These are phyloP conservation scores for Leiothrix lutea DNA, from an alignment of 2,113 vertebrate species.

Conservation along the genomic window DNA sequence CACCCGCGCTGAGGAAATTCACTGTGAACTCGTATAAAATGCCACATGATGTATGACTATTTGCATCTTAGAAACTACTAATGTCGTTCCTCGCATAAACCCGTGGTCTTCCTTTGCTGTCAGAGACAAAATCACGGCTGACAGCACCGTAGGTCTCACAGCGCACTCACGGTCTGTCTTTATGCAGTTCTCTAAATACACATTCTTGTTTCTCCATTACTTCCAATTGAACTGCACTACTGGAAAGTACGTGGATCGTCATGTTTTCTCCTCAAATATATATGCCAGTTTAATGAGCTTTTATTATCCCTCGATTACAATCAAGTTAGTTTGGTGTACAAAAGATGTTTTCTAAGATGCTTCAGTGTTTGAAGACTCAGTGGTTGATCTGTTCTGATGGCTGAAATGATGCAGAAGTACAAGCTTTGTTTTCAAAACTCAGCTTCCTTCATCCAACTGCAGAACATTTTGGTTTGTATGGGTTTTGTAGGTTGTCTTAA, in stretches of 20 bases:
- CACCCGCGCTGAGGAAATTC: rapidly evolving
- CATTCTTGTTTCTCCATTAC: neutral
- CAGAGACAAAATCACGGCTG: neutral
- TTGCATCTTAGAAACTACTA: rapidly evolving
- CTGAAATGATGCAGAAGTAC: neutral
- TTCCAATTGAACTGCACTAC: neutral
- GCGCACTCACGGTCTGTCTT: rapidly evolving
- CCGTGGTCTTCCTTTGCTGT: neutral
- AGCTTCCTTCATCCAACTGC: neutral
- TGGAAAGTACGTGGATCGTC: neutral
- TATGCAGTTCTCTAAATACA: neutral
- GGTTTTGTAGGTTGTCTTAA: neutral
- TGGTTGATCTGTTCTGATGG: neutral
- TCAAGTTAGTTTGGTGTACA: neutral
- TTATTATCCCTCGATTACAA: neutral
- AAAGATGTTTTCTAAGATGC: neutral
- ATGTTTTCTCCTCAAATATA: rapidly evolving
- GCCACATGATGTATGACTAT: rapidly evolving
- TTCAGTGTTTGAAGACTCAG: neutral
- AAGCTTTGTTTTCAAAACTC: neutral
- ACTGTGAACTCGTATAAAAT: neutral
- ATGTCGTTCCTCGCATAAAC: rapidly evolving
- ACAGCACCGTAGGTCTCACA: neutral
- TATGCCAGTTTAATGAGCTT: neutral
- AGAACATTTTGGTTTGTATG: neutral